Evolutionary conservation across 2,888 invertebrate species (phyloP), one percentile per base, ranked within the genome.

Genomic region (Synergus umbraculus): DNA sequence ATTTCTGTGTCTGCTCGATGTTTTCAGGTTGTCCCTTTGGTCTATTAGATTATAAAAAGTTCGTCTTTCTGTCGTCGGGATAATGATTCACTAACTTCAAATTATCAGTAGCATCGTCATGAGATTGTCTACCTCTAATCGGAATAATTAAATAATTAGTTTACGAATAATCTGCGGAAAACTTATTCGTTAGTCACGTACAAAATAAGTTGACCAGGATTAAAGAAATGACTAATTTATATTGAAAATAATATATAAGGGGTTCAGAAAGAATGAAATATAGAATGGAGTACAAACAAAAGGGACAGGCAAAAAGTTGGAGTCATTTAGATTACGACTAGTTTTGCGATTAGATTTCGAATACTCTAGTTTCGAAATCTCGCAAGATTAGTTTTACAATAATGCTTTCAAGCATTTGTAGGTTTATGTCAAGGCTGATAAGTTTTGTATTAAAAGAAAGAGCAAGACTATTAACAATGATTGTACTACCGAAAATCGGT

Each of bases 381-480:
- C 9, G 69, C 69, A 69, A 69, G 44, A 69, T 22, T 13, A 22
- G 44, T 69, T 60, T 22, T 46, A 69, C 22, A 13, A 29, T 29
- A 49, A 49, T 49, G 69, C 69, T 69, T 22, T 49, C 46, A 29
- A 29, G 49, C 69, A 54, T 49, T 69, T 49, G 46, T 49, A 69
- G 49, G 49, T 49, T n/a, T 49, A 29, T 69, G 49, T 69, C 29
- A 69, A 69, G 69, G 46, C 69, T 69, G 69, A 69, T 69, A 69
- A 29, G 46, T 69, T 69, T 69, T 69, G 49, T 49, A 49, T 37
- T 69, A 49, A 54, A 69, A 69, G 49, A 69, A 46, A 69, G 69
- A 49, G 49, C 69, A 69, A 69, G 69, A 69, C 69, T 69, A 69
- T 69, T 69, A 29, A 49, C 46, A 69, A 69, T 49, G 49, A 69